Evolutionary conservation across 2,888 invertebrate genomes (phyloP), one percentile per base, ranked within the genome.

Genomic region (Pseudococcus jackbeardsleyi): DNA sequence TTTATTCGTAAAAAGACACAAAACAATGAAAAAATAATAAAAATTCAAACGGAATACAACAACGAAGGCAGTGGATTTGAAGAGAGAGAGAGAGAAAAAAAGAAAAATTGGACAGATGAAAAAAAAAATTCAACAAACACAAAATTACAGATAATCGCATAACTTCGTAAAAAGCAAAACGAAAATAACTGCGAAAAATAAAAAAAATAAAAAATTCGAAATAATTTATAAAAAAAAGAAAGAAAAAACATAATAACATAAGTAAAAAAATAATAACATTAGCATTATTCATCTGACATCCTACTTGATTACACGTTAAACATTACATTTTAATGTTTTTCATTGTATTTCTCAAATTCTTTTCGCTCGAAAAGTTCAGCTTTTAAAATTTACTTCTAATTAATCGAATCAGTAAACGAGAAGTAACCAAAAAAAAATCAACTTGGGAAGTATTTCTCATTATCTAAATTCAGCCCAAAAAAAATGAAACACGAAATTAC

Each of bases 21-120:
- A 50, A 87, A 79, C 72, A 87, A 86, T 72, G 72, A 46, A 87
- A 77, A 79, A 42, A 87, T n/a, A n/a, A 22, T 54, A 79, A 42
- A 87, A 87, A 77, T 85, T 59, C 17, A 79, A 79, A 87, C 77
- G 87, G 77, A 87, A 87, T 87, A 87, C 87, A 87, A 87, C 87
- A 87, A 87, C 50, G 87, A 87, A 87, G 87, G 87, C 87, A 87
- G 87, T 87, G 87, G 87, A 87, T 72, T 87, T 39, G 54, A 17
- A 46, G 22, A 68, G n/a, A 54, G 54, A 54, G 54, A 72, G 26
- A 86, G 72, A 86, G 3, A 15, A 50, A n/a, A 54, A 72, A 12
- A 72, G 19, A 72, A 86, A 72, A 72, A 72, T 33, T 39, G 48
- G 42, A 86, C 64, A 48, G 42, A 77, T 79, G 11, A 50, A 50